Evolutionary conservation across 2,113 vertebrate species (phyloP), one percentile per base, ranked within the genome.

Genomic region (Caranx melampygus): DNA sequence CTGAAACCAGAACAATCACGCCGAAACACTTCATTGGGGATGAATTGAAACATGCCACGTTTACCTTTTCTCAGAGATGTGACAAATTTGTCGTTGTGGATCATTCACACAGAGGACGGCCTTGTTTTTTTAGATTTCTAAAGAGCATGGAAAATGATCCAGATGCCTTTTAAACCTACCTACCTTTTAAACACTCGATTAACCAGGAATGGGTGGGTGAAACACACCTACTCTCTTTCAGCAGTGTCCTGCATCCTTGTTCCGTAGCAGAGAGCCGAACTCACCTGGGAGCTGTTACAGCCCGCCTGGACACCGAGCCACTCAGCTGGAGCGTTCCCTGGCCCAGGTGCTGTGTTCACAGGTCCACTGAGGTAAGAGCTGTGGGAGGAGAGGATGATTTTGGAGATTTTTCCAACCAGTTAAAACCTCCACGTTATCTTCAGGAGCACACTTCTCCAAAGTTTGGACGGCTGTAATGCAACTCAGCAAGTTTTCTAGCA

Each of bases 11-110:
- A 75, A 87, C 75, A 90, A 83, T 89, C 59, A 34, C 3, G 20
- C 75, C 86, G 84, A 75, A 91, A 85, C 82, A 69, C 84, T 88
- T 88, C 49, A 84, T 62, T 77, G 71, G 78, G 65, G 63, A 58
- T 51, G 58, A 73, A 71, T 57, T 59, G 69, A 83, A 89, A 83
- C 82, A 60, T 18, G 66, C 34, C 58, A 66, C 21, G 16, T 82
- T 88, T 83, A 55, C 67, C 55, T 71, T 72, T 79, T 75, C 71
- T 63, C 64, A 61, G 37, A 82, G 55, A 88, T 81, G 61, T 86
- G 84, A 83, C 70, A 83, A 59, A 69, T 85, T 87, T 81, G 26
- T 64, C 47, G 71, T 63, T 69, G 69, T 72, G 72, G 62, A 55
- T 59, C 31, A 59, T 0, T 16, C 20, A 54, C 73, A 87, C 51